Base-by-base conservation (phyloP, 2,113 vertebrate genomes). In the Menidia beryllina region DNA sequence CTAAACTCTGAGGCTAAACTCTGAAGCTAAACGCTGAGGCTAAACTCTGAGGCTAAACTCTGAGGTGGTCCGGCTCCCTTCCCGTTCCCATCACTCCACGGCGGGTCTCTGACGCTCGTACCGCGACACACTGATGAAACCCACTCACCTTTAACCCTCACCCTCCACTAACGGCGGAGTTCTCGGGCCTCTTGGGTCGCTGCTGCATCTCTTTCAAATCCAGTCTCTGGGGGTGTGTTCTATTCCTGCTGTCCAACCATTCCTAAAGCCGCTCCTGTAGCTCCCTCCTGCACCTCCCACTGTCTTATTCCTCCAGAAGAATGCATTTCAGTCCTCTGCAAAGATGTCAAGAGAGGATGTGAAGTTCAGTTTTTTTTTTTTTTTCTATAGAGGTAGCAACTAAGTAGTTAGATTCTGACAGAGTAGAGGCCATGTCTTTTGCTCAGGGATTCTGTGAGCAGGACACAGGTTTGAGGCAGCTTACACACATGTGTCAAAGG, bases 71-170 rank as follows among this genome's bases (percentile, higher is more conserved):
- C 13, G 21, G 5, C 19, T 50, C 19, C 19, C 43, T 47, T 14
- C 24, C 50, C 7, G 50, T 52, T 26, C 60, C n/a, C 19, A n/a
- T 25, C 26, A 10, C 21, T 17, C 71, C 66, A 64, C 17, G 51
- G 11, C 51, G 8, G 54, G 52, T 84, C 55, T 80, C 66, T 72
- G 41, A 4, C 48, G 21, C 45, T 58, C 17, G 36, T 24, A n/a
- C 20, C 53, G 41, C 56, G 20, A 27, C n/a, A 7, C 52, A 19
- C 38, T 20, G 57, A 11, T 19, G 39, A 69, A 72, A 83, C 72
- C 67, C 0, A 75, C 83, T 87, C 80, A 86, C 51, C 0, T 36
- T 41, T 62, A 82, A 85, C 59, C 66, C 48, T 17, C 50, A 14
- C 4, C 36, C 36, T 23, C 41, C 72, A 77, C 48, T 74, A 27